Conservation (phyloP, 2,797 vertebrate genomes). For the Vespertilio murinus region DNA sequence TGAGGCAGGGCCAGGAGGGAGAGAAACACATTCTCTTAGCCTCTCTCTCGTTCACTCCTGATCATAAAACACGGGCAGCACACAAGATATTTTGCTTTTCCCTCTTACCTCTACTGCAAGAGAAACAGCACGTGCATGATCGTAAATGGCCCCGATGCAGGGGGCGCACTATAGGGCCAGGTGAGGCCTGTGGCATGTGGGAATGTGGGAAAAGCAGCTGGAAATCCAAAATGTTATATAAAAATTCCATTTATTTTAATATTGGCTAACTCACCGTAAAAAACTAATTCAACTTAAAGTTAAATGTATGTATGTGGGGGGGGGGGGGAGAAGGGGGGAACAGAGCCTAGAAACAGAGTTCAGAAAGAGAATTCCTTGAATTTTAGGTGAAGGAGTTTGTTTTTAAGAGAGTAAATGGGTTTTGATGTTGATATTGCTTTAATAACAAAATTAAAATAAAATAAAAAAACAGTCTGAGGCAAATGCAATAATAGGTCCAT, state of each 20-base stretch:
- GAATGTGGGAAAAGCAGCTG: neutral
- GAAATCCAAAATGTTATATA: neutral
- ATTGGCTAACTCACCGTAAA: neutral
- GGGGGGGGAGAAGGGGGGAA: accelerated
- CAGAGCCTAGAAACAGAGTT: no score
- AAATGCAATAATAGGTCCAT: neutral
- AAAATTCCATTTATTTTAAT: neutral
- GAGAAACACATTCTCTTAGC: neutral
- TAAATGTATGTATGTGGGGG: neutral
- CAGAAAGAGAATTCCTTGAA: no score
- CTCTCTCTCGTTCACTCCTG: neutral
- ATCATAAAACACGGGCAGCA: neutral
- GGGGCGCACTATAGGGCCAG: neutral
- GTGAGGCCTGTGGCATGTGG: neutral
- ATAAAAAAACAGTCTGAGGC: neutral
- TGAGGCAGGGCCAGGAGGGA: neutral
- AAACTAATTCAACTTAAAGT: neutral
- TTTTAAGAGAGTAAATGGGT: neutral
- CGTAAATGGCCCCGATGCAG: accelerated
- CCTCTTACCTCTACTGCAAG: neutral
- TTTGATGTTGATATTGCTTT: neutral
- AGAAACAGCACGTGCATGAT: neutral
- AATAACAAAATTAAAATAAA: neutral
- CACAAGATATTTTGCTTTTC: neutral
- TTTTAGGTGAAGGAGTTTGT: neutral